These are phyloP conservation scores for Pelvicachromis taeniatus DNA, from an alignment of 2,113 vertebrate genomes.

Conservation along the genomic window DNA sequence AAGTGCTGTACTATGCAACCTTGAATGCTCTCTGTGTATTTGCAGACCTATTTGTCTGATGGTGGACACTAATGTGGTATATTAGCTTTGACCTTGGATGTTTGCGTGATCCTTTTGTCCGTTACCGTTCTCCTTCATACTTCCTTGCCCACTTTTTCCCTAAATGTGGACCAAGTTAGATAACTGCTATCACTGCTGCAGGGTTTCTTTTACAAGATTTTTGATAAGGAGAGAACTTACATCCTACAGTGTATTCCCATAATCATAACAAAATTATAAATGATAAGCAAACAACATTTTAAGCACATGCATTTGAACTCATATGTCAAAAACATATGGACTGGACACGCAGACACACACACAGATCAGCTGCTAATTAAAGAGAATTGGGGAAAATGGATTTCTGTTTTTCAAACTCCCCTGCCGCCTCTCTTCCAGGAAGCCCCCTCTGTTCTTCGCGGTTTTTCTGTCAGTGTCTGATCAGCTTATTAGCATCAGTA, in stretches of 20 bases:
- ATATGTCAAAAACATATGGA: neutral
- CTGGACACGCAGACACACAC: neutral
- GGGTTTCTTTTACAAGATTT: neutral
- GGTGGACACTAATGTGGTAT: neutral
- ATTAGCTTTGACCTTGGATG: neutral
- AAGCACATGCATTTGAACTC: neutral
- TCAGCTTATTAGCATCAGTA: conserved; percentile 26
- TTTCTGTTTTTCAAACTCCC: neutral
- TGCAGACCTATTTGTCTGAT: neutral
- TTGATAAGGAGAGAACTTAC: neutral
- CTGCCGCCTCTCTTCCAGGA: conserved; percentile 15
- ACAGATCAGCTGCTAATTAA: neutral
- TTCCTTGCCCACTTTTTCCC: neutral
- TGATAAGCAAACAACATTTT: neutral
- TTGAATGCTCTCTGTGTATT: neutral
- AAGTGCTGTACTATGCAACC: neutral
- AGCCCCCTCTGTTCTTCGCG: neutral
- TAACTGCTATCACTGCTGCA: neutral
- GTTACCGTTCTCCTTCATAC: neutral
- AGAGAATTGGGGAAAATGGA: neutral
- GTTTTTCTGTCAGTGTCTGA: neutral
- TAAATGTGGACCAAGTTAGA: neutral
- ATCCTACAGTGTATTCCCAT: neutral
- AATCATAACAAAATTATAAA: neutral
- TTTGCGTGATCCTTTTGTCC: neutral